Percentiles rank a stretch among this genome's conserved stretches.
These are phyloP conservation scores for Struthidea cinerea DNA, from an alignment of 2,113 vertebrate genomes.

Conservation along the genomic window DNA sequence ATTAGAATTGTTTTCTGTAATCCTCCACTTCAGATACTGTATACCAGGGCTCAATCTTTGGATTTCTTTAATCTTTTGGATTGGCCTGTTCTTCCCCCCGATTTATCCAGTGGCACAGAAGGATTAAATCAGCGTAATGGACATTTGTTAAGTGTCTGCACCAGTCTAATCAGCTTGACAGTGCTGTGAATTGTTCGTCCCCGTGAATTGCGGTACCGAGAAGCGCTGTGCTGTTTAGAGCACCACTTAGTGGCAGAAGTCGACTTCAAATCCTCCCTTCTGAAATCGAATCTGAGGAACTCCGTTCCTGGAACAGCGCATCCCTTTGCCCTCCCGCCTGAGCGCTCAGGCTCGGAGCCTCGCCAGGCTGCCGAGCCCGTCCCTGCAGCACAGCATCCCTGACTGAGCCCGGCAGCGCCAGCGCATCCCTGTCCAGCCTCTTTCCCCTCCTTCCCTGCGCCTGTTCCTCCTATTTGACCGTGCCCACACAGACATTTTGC, in stretches of 20 bases:
- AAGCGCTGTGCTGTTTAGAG: conserved; percentile 19
- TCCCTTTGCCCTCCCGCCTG: neutral
- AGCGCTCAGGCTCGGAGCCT: neutral
- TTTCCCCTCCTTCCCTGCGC: accelerated
- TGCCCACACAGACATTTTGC: neutral
- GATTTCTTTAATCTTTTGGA: conserved; percentile 24
- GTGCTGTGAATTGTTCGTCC: neutral
- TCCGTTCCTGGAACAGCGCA: neutral
- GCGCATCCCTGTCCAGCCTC: neutral
- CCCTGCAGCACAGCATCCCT: neutral
- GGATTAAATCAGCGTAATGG: neutral
- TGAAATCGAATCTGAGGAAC: neutral
- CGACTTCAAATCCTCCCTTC: neutral
- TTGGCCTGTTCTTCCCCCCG: conserved; percentile 3
- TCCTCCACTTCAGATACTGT: neutral
- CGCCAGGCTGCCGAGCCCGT: accelerated
- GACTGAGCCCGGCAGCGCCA: accelerated
- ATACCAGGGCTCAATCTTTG: neutral
- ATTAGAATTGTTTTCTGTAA: neutral
- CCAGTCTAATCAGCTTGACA: neutral
- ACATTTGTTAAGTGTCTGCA: neutral
- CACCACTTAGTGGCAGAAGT: conserved; percentile 58
- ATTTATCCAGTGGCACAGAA: neutral
- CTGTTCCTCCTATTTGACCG: accelerated
- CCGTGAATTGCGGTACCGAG: accelerated